phyloP scores from a whole-genome alignment of 2,113 vertebrate genomes.

The Puffinus mauretanicus region DNA sequence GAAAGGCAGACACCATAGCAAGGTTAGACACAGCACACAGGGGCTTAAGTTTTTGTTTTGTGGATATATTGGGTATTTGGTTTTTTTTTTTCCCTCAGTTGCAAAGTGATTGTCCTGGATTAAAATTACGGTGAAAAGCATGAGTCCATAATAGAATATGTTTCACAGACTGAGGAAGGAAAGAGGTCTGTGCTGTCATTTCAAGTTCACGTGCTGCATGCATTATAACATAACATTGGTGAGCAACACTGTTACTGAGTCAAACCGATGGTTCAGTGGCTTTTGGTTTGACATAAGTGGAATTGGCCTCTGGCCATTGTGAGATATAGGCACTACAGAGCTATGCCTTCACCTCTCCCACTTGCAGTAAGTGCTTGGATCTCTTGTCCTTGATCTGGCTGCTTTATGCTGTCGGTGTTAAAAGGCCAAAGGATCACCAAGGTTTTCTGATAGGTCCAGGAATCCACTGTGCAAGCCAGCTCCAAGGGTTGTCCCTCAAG shows the following conservation, averaged over 20 bases:
- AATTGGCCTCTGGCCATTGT: fast-evolving
- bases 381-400: not conserved
- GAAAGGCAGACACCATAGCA: not conserved
- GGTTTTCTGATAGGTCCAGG: not conserved
- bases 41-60: not conserved
- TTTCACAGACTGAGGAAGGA: not conserved
- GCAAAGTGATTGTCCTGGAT: not conserved
- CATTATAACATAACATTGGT: fast-evolving
- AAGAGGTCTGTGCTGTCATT: not conserved
- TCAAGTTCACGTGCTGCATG: not conserved
- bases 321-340: fast-evolving
- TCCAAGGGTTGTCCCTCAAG: not conserved
- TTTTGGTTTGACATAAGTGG: not conserved
- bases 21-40: not conserved
- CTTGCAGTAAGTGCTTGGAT: not conserved
- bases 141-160: not conserved
- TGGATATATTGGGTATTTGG: not conserved
- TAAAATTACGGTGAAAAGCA: not conserved
- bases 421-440: not conserved
- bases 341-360: not conserved
- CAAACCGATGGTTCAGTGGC: not conserved
- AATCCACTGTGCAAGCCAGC: not conserved
- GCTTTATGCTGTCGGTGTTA: not conserved
- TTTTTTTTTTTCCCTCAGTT: not conserved
- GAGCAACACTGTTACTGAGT: not conserved